Conservation (phyloP, 2,888 invertebrate species). For the Clunio marinus region DNA sequence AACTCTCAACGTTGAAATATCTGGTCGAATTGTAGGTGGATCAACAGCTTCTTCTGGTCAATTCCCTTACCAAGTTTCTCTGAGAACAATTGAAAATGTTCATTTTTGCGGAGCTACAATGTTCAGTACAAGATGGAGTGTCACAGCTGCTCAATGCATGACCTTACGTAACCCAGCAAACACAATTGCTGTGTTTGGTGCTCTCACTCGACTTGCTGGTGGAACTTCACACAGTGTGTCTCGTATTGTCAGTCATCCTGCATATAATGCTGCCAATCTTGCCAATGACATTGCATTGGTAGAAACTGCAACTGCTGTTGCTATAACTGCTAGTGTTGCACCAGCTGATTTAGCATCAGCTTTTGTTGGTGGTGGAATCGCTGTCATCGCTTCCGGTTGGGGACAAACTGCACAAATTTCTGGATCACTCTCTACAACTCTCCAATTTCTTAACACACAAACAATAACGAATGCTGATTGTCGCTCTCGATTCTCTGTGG, state of each 20-base stretch:
- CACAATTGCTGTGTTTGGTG: background rate
- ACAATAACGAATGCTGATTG: constrained; percentile 39
- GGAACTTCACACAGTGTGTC: background rate
- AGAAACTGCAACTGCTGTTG: background rate
- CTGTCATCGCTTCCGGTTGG: constrained; percentile 16
- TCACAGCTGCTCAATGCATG: background rate
- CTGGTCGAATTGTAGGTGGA: constrained; percentile 37
- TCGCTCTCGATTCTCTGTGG: background rate
- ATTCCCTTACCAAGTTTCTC: constrained; percentile 35
- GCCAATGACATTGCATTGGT: background rate
- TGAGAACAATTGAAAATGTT: constrained; percentile 14
- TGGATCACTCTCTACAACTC: background rate
- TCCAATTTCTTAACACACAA: constrained; percentile 28
- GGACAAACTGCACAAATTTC: constrained; percentile 39
- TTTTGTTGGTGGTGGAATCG: background rate
- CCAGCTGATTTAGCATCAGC: background rate
- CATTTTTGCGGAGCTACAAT: constrained; percentile 43
- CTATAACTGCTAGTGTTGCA: background rate
- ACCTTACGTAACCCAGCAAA: background rate
- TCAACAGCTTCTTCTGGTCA: constrained; percentile 26
- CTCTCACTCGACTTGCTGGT: background rate
- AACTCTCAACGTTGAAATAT: background rate
- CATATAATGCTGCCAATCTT: background rate
- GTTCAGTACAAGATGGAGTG: background rate
- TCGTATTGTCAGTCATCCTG: background rate